These are phyloP conservation scores for Xestia c-nigrum DNA, from an alignment of 2,888 invertebrate species.

Conservation along the genomic window DNA sequence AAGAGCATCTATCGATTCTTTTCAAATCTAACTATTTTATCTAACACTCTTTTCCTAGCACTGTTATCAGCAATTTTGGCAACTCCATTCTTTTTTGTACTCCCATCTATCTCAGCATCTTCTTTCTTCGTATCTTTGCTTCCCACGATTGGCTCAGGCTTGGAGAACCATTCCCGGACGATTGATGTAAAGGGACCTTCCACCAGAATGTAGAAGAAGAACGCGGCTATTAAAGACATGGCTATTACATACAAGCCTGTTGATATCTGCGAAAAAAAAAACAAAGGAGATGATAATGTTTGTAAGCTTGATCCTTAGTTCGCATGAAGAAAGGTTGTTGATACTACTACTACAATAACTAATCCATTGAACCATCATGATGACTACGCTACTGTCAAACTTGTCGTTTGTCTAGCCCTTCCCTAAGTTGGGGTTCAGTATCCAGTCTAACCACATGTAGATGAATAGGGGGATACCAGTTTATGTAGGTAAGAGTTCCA, in stretches of 20 bases:
- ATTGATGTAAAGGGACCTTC: slow-evolving; percentile 31
- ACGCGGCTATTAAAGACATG: slow-evolving; percentile 1
- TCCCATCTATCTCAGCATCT: background rate
- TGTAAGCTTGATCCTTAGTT: no score
- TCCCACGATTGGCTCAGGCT: background rate
- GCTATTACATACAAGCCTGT: fast-evolving
- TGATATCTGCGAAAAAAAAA: background rate
- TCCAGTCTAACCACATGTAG: no score
- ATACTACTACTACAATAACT: background rate
- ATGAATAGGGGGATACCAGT: no score
- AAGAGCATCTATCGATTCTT: slow-evolving; percentile 3
- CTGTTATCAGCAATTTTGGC: background rate
- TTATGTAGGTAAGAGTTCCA: no score
- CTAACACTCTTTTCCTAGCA: background rate
- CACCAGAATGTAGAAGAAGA: slow-evolving; percentile 34
- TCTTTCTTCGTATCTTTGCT: background rate
- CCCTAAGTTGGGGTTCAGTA: no score
- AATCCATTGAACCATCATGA: background rate
- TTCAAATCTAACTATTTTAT: background rate
- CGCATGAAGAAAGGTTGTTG: background rate
- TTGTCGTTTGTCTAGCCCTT: no score
- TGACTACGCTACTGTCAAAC: background rate
- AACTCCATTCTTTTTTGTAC: background rate
- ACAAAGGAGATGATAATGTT: background rate
- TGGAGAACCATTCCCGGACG: background rate